Conservation (phyloP, 1,140 invertebrate species). For the Neoseiulus cucumeris region DNA sequence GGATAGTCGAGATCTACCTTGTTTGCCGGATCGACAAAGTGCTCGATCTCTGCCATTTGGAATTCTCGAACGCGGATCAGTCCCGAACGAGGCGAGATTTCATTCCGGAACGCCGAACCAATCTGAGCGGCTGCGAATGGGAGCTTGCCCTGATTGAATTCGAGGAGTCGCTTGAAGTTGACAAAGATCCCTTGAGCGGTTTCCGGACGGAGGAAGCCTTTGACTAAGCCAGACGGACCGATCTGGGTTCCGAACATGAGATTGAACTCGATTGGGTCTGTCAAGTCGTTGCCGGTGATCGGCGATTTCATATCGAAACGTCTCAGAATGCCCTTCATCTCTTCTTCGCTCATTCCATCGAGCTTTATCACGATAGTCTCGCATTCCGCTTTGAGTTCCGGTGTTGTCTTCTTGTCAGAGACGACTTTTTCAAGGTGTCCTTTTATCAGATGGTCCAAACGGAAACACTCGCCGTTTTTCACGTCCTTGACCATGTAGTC, state of each 20-base stretch:
- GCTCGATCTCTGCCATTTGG: conserved; percentile 99
- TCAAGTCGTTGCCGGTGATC: conserved; percentile 73
- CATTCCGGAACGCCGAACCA: conserved; percentile 92
- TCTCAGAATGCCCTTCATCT: conserved; percentile 59
- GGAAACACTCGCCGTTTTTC: conserved; percentile 85
- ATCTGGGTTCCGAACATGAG: conserved; percentile 96
- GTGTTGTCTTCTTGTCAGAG: conserved; percentile 55
- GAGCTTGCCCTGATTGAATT: conserved; percentile 87
- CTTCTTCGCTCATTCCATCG: conserved; percentile 66
- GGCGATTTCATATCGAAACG: conserved; percentile 89
- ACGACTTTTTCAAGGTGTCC: conserved; percentile 72
- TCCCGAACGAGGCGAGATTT: conserved; percentile 94
- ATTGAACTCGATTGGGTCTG: conserved; percentile 91
- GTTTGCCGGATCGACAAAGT: conserved; percentile 82
- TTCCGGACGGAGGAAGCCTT: conserved; percentile 87
- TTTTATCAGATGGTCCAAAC: conserved; percentile 96
- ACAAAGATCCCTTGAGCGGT: conserved; percentile 99
- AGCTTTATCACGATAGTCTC: conserved; percentile 58
- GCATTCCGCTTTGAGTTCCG: conserved; percentile 49
- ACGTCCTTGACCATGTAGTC: conserved; percentile 98
- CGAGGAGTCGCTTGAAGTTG: conserved; percentile 86
- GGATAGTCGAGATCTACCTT: conserved; percentile 32
- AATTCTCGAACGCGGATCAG: conserved; percentile 87
- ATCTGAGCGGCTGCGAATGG: conserved; percentile 98
- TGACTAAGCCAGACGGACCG: conserved; percentile 77